Evolutionary conservation across 2,113 vertebrate species (phyloP).

Genomic region (Podocnemis expansa): DNA sequence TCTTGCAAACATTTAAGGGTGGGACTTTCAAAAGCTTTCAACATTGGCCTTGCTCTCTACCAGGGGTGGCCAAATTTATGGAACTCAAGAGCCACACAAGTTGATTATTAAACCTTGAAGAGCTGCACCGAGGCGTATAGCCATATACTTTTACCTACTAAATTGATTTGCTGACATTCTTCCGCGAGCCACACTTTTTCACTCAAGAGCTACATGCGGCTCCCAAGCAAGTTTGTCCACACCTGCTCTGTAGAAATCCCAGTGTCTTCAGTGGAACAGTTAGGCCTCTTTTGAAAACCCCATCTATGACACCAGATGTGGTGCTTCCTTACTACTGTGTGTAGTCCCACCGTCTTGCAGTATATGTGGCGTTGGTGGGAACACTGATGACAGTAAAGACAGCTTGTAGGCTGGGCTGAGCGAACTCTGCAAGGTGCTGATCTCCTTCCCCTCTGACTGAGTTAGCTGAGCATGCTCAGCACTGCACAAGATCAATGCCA

Average conservation of each 20-base stretch:
- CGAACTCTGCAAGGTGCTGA: not conserved
- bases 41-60: not conserved
- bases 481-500: not conserved
- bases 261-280: fast-evolving
- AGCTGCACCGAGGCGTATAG: no score
- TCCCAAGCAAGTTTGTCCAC: no score
- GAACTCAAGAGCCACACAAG: no score
- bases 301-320: not conserved
- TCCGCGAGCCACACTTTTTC: no score
- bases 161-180: no score
- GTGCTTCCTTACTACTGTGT: not conserved
- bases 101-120: no score
- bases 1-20: not conserved
- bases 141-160: no score
- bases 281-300: not conserved
- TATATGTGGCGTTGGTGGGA: not conserved
- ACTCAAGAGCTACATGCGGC: no score
- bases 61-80: no score
- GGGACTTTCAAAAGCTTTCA: conserved; percentile 2
- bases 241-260: no score
- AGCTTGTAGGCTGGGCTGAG: not conserved
- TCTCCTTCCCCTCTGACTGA: fast-evolving
- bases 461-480: not conserved
- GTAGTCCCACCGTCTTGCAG: fast-evolving
- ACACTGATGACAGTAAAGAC: not conserved